A percentile compares a stretch with the other conserved stretches of the same genome.
Evolutionary conservation across 2,888 invertebrate species (phyloP).

Genomic region (Limnephilus rhombicus): DNA sequence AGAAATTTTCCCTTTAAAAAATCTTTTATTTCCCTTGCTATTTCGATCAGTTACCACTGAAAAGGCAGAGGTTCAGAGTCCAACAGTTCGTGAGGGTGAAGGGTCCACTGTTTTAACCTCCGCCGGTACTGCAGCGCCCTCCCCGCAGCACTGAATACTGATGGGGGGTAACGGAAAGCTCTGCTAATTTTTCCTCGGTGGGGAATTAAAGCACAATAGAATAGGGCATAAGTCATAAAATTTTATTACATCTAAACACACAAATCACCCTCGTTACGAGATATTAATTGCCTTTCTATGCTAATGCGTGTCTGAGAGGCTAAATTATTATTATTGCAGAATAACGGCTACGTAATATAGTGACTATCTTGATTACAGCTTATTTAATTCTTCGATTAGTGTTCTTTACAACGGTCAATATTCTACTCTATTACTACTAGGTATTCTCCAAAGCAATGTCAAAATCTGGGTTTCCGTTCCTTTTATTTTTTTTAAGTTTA

Average conservation of each 20-base stretch:
- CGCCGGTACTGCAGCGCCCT: background rate
- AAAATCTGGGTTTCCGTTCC: too few relatives aligned
- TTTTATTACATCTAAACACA: conserved; percentile 44
- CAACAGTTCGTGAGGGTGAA: background rate
- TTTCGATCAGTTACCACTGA: background rate
- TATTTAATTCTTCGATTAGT: background rate
- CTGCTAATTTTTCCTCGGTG: conserved; percentile 55
- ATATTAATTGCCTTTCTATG: conserved; percentile 56
- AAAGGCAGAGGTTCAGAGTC: background rate
- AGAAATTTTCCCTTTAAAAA: too few relatives aligned
- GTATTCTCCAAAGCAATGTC: too few relatives aligned
- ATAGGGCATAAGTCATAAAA: conserved; percentile 54
- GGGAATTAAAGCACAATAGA: conserved; percentile 58
- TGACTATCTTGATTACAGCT: background rate
- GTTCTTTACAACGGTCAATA: background rate
- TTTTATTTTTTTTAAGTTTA: too few relatives aligned
- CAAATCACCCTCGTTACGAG: conserved; percentile 44
- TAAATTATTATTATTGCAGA: background rate
- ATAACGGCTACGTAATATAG: background rate
- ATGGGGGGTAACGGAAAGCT: conserved; percentile 45
- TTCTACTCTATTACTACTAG: too few relatives aligned
- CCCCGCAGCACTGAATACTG: background rate
- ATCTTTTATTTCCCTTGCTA: background rate
- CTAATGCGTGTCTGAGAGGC: conserved; percentile 22
- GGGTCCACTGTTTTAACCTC: background rate